Evolutionary conservation across 2,888 invertebrate species (phyloP), one percentile per base, ranked within the genome.

Genomic region (Caprella mutica): DNA sequence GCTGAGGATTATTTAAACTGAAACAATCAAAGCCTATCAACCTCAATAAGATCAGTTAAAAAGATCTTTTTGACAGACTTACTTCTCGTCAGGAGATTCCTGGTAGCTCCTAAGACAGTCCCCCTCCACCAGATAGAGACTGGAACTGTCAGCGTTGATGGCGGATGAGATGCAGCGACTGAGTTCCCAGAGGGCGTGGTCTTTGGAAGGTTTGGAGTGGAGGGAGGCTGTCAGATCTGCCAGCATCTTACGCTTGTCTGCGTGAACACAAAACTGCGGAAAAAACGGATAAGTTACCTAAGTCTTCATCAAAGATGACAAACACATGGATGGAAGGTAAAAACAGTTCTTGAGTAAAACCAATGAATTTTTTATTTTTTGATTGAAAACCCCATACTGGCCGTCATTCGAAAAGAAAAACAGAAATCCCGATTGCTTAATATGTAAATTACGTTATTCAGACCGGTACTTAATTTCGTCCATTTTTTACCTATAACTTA

Each of bases 81-180:
- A 33, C 12, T 39, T 40, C 35, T 35, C 35, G 12, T 2, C n/a
- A n/a, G n/a, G n/a, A n/a, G n/a, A n/a, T n/a, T n/a, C n/a, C n/a
- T 8, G 42, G 42, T 19, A 9, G 42, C 6, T 23, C 21, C 21
- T 42, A 23, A n/a, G 17, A 17, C n/a, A 23, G 42, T n/a, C 67
- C 44, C 68, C 72, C 67, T 81, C 78, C 1, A 76, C 74, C 48
- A 81, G 69, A 69, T 79, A 80, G 43, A 82, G 73, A 66, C 80
- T 78, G 70, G 79, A 81, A 0, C 81, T 81, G 68, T 84, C 83
- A 0, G 82, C 83, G 29, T 77, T 78, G 1, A 84, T 78, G 0
- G 83, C 81, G 14, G 78, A 76, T 24, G 78, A 77, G 51, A 85
- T 80, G 69, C 81, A 81, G 50, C 75, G 76, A 0, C 81, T 79